Evolutionary conservation across 2,797 vertebrate species (phyloP), one percentile per base, ranked within the genome.

Genomic region (Anableps anableps): DNA sequence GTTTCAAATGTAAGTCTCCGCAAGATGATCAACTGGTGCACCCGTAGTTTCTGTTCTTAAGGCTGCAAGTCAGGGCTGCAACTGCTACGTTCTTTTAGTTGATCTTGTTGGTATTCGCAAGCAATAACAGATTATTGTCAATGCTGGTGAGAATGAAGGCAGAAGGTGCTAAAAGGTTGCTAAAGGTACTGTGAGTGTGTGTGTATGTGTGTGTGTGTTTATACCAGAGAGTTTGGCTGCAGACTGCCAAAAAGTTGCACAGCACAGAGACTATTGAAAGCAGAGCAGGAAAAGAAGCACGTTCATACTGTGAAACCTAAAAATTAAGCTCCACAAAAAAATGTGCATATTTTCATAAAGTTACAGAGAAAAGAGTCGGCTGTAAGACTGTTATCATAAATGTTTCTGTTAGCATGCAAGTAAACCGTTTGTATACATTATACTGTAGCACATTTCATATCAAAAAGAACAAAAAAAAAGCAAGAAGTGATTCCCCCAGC

Each of bases 41-140:
- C 53, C 53, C 53, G n/a, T 29, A 58, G 53, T 58, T 14, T 70
- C 66, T n/a, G 38, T 43, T 13, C 10, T 23, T 5, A 14, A 43
- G 23, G 38, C 36, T 43, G 36, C 38, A 70, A 38, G 62, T 66
- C 62, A 66, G 47, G 81, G 75, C 86, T 83, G 82, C 86, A 84
- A 81, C 85, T 88, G 81, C 80, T 62, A 80, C 21, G 80, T 75
- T 80, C 64, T 72, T 86, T 62, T 79, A 78, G 62, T 75, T 48
- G 50, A 75, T 82, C 64, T 78, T 76, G 76, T 70, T 68, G 75
- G 78, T 89, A 89, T 91, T 76, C 5, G 53, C 81, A 91, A 95
- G 95, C 95, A 96, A 96, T 96, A 95, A 94, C 89, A 87, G 80
- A 85, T 66, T 53, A 68, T 38, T 88, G 26, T 79, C 77, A 83